phyloP scores from a whole-genome alignment of 1,140 invertebrate species.

The Argopecten irradians region DNA sequence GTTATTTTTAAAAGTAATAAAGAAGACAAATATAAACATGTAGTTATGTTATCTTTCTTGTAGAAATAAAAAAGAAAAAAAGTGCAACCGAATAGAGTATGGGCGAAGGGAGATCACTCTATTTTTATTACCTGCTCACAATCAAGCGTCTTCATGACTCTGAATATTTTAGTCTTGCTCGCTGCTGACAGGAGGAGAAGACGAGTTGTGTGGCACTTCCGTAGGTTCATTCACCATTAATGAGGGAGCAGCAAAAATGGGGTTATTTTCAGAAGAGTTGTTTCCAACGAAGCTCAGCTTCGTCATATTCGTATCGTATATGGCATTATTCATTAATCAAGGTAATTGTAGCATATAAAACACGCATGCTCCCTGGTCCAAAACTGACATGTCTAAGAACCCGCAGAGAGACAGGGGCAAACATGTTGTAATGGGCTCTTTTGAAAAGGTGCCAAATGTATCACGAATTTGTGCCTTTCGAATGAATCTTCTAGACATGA shows the following conservation, averaged over 20 bases:
- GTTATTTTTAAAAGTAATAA: no score
- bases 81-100: no score
- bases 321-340: conserved; percentile 89
- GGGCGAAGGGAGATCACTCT: background rate
- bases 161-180: background rate
- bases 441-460: no score
- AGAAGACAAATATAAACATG: no score
- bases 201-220: background rate
- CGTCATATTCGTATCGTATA: conserved; percentile 89
- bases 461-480: no score
- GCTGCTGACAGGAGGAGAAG: background rate
- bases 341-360: conserved; percentile 79
- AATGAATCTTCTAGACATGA: no score
- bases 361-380: background rate
- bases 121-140: background rate
- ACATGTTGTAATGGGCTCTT: background rate
- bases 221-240: background rate
- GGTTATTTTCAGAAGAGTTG: conserved; percentile 80
- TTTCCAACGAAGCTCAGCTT: conserved; percentile 89
- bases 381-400: no score
- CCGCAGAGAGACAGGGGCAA: no score
- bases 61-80: no score
- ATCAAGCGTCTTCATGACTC: background rate
- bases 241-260: conserved; percentile 52
- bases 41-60: no score